Evolutionary conservation across 2,888 invertebrate species (phyloP).

Genomic region (Spodoptera exigua): DNA sequence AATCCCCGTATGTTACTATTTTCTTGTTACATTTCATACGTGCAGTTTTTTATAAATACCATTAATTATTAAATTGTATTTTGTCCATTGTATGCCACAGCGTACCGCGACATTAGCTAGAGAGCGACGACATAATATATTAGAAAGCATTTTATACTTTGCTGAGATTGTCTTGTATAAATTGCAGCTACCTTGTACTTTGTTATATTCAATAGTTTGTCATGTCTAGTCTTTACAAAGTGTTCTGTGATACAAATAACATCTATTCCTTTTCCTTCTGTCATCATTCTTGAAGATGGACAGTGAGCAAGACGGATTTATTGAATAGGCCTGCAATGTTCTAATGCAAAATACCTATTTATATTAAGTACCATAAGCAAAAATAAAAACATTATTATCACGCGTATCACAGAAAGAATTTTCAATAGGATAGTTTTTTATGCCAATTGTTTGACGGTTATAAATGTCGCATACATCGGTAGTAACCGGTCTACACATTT

Average conservation of each 20-base stretch:
- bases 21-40: conserved; percentile 2
- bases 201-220: neutral
- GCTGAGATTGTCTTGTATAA: conserved; percentile 5
- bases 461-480: too few relatives aligned
- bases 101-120: neutral
- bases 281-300: neutral
- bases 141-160: neutral
- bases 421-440: neutral
- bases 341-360: conserved; percentile 1
- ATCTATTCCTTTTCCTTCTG: neutral
- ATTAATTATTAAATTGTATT: neutral
- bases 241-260: neutral
- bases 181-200: conserved; percentile 2
- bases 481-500: too few relatives aligned
- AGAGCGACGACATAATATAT: neutral
- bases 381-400: neutral
- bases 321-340: too few relatives aligned
- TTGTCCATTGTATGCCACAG: neutral
- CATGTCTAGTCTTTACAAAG: conserved; percentile 2
- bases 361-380: neutral
- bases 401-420: neutral
- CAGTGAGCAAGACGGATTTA: neutral
- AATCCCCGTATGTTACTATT: conserved; percentile 3
- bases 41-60: neutral
- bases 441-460: neutral